These are phyloP conservation scores for Agrypnus murinus DNA, from an alignment of 2,888 invertebrate species.

Conservation along the genomic window DNA sequence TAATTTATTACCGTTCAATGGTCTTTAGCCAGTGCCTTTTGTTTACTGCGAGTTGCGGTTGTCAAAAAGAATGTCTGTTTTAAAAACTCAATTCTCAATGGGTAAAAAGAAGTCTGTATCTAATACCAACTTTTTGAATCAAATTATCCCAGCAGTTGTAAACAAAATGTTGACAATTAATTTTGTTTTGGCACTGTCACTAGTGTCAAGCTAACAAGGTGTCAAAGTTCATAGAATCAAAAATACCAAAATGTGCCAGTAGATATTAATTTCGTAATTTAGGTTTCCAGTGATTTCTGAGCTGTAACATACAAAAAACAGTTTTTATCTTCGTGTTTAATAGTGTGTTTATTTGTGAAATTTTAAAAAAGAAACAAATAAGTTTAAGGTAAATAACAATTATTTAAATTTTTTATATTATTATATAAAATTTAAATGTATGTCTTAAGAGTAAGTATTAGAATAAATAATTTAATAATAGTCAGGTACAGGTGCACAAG, in stretches of 20 bases:
- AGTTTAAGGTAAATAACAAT: not conserved
- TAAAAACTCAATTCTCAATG: no score
- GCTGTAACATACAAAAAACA: constrained; percentile 8
- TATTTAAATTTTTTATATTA: not conserved
- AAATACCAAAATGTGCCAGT: constrained; percentile 21
- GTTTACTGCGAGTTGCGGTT: no score
- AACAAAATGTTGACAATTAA: not conserved
- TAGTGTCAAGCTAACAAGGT: constrained; percentile 3
- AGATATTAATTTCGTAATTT: constrained; percentile 25
- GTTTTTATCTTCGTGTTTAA: not conserved
- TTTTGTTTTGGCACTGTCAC: not conserved
- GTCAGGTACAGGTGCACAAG: constrained; percentile 94
- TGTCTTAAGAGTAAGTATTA: no score
- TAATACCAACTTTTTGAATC: no score
- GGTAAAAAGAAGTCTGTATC: no score
- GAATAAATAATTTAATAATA: constrained; percentile 81
- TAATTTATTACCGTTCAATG: no score
- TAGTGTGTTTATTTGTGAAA: not conserved
- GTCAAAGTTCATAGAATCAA: constrained; percentile 22
- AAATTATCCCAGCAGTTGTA: no score
- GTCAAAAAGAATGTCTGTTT: no score
- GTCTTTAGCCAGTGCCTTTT: no score
- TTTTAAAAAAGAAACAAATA: not conserved
- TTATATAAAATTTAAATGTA: not conserved
- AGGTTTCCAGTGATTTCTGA: constrained; percentile 8